These are phyloP conservation scores for Pimpla rufipes DNA, from an alignment of 2,888 invertebrate genomes.

Conservation along the genomic window DNA sequence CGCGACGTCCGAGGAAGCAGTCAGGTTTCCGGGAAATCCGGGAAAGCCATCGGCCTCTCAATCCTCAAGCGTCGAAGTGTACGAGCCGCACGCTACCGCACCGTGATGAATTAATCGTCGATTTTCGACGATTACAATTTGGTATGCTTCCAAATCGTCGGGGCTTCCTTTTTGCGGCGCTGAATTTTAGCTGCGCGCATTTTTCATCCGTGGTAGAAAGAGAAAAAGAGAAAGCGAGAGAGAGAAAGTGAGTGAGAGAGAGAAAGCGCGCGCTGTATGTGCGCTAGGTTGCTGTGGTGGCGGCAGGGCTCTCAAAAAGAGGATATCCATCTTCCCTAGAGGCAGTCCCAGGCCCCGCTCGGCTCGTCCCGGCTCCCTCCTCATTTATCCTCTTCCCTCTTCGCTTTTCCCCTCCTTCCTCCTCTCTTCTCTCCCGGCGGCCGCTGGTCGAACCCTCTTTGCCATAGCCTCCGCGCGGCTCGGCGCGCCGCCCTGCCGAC, in stretches of 20 bases:
- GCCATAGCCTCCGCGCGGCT: conserved; percentile 67
- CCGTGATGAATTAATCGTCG: conserved; percentile 84
- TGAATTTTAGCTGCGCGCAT: conserved; percentile 84
- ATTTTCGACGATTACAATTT: conserved; percentile 85
- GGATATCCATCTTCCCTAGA: conserved; percentile 84
- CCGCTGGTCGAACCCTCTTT: conserved; percentile 63
- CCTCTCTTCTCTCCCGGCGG: conserved; percentile 57
- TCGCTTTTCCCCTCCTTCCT: conserved; percentile 44
- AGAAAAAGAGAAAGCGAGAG: conserved; percentile 12
- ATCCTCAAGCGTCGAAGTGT: conserved; percentile 47
- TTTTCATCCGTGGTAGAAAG: conserved; percentile 80
- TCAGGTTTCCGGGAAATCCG: conserved; percentile 67
- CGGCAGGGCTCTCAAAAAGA: conserved; percentile 81
- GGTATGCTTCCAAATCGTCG: conserved; percentile 84
- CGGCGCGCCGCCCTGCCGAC: conserved; percentile 66
- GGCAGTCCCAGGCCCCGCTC: conserved; percentile 73
- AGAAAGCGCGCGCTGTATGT: conserved; percentile 40
- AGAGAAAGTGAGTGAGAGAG: conserved; percentile 7
- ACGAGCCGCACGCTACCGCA: conserved; percentile 46
- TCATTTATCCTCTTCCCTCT: conserved; percentile 38
- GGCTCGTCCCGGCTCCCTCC: conserved; percentile 69
- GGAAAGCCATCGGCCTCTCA: conserved; percentile 56
- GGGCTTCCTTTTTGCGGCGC: conserved; percentile 81
- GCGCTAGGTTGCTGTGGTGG: conserved; percentile 57
- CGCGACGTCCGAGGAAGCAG: conserved; percentile 8